Evolutionary conservation across 2,113 vertebrate species (phyloP).

Genomic region (Mesocricetus auratus): DNA sequence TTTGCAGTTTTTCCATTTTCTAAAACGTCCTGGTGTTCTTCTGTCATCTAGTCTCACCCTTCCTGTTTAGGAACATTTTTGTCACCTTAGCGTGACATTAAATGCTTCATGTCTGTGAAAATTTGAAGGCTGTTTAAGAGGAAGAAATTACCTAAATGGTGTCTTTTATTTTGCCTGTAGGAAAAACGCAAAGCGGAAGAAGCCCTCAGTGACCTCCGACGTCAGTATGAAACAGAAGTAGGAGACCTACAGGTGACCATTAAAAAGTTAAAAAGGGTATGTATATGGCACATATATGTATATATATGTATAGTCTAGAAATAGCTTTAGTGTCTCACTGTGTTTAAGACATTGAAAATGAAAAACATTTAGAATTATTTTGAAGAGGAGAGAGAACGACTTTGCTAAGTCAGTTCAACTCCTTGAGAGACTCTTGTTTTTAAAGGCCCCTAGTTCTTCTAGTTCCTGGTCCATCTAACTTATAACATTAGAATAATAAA

Average conservation of each 20-base stretch:
- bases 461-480: neutral
- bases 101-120: neutral
- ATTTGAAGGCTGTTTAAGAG: neutral
- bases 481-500: neutral
- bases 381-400: neutral
- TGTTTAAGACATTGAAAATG: neutral
- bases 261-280: slow-evolving; percentile 94
- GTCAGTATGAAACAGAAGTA: slow-evolving; percentile 93
- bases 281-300: slow-evolving; percentile 79
- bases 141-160: neutral
- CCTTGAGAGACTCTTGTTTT: neutral
- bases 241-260: slow-evolving; percentile 96
- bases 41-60: rapidly evolving
- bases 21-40: neutral
- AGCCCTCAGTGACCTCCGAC: slow-evolving; percentile 90
- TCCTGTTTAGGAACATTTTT: neutral
- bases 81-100: neutral
- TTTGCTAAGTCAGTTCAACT: neutral
- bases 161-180: slow-evolving; percentile 79
- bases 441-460: neutral
- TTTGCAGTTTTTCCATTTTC: neutral
- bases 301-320: neutral
- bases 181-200: slow-evolving; percentile 92
- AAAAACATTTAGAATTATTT: neutral
- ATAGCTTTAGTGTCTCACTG: neutral